Evolutionary conservation across 2,113 vertebrate species (phyloP).

Genomic region (Probosciger aterrimus): DNA sequence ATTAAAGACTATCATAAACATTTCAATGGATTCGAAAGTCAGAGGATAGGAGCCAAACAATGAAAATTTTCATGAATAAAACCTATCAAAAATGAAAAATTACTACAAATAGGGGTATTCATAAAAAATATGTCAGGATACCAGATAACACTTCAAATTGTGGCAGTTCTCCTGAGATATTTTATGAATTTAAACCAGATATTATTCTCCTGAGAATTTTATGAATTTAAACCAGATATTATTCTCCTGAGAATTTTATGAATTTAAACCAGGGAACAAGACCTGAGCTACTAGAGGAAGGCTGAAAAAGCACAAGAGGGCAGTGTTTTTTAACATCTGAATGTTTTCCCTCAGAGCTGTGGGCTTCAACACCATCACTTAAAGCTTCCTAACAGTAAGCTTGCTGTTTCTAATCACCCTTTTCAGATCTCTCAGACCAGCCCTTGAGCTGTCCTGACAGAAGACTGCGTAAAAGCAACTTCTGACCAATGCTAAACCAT

Average conservation of each 20-base stretch:
- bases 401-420: neutral
- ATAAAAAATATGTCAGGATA: neutral
- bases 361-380: neutral
- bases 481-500: neutral
- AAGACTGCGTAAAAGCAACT: neutral
- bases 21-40: neutral
- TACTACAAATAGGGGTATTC: neutral
- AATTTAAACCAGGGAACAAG: neutral
- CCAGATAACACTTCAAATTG: neutral
- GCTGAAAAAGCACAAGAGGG: neutral
- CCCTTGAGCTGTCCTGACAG: neutral
- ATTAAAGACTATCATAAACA: neutral
- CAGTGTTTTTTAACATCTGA: neutral
- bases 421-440: neutral
- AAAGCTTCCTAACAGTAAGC: neutral
- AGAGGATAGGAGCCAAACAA: neutral
- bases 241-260: neutral
- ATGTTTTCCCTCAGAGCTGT: neutral
- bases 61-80: neutral
- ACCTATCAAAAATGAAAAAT: neutral
- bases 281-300: neutral
- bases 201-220: too few relatives aligned
- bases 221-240: neutral
- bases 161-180: neutral
- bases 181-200: neutral